Percentiles rank a stretch among this genome's conserved stretches.
phyloP scores from a whole-genome alignment of 1,140 invertebrate genomes.

The Leptestheria dahalacensis region DNA sequence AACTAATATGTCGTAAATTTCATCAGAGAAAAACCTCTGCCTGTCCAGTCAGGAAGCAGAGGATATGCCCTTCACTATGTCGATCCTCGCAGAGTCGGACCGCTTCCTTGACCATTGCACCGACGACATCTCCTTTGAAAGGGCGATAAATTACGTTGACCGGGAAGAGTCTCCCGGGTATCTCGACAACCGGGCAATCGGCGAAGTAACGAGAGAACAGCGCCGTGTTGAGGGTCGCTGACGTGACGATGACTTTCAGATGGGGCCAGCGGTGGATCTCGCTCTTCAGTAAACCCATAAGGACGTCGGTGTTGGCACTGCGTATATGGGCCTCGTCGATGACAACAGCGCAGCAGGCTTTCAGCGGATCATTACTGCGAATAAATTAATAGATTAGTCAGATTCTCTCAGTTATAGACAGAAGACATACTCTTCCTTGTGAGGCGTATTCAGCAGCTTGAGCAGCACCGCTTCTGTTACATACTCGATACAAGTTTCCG shows the following conservation, averaged over 20 bases:
- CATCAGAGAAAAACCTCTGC: background rate
- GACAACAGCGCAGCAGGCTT: constrained; percentile 66
- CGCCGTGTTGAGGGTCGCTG: constrained; percentile 67
- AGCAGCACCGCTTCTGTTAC: constrained; percentile 1
- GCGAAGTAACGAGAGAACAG: constrained; percentile 73
- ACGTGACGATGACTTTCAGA: constrained; percentile 80
- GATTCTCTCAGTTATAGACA: no score
- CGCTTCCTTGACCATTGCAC: constrained; percentile 51
- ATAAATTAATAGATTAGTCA: no score
- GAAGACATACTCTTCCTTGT: background rate
- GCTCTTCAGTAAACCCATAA: constrained; percentile 69
- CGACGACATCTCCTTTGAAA: constrained; percentile 31
- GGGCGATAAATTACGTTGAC: constrained; percentile 52
- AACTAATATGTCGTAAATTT: no score
- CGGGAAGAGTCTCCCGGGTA: constrained; percentile 59
- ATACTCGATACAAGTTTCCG: constrained; percentile 1
- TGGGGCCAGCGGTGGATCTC: constrained; percentile 52
- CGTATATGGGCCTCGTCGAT: constrained; percentile 92
- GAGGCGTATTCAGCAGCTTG: background rate
- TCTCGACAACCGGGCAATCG: constrained; percentile 47
- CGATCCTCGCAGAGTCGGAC: background rate
- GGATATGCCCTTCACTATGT: constrained; percentile 33
- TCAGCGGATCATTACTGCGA: constrained; percentile 69
- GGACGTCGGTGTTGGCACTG: constrained; percentile 81
- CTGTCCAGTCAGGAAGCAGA: constrained; percentile 96